Evolutionary conservation across 2,888 invertebrate genomes (phyloP).

Genomic region (Drosophila buzzatii): DNA sequence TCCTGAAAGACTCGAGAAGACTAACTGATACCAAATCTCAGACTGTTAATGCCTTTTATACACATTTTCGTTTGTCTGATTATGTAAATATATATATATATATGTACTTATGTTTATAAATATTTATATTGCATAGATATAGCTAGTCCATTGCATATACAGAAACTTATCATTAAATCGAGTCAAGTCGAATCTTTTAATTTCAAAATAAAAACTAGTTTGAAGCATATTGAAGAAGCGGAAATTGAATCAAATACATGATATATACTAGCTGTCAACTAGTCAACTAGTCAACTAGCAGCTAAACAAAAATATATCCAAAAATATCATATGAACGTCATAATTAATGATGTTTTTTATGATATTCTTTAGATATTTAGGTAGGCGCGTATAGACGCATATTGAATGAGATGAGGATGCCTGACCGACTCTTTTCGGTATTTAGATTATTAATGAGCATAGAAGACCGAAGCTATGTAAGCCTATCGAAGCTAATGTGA

Average conservation of each 20-base stretch:
- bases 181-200: slow-evolving; percentile 26
- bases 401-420: not conserved
- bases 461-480: not conserved
- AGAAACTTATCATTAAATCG: slow-evolving; percentile 25
- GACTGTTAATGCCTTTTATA: slow-evolving; percentile 39
- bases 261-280: slow-evolving; percentile 35
- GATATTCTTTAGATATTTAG: no score
- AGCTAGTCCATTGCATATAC: not conserved
- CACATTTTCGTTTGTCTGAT: slow-evolving; percentile 21
- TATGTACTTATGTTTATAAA: no score
- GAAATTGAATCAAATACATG: slow-evolving; percentile 36
- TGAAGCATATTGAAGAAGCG: slow-evolving; percentile 30
- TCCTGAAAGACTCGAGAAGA: slow-evolving; percentile 52
- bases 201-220: slow-evolving; percentile 49
- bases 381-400: no score
- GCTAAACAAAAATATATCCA: slow-evolving; percentile 2
- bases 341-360: slow-evolving; percentile 18
- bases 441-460: not conserved
- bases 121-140: not conserved
- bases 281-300: slow-evolving; percentile 23
- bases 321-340: slow-evolving; percentile 24
- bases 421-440: not conserved
- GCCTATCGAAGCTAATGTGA: not conserved
- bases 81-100: slow-evolving; percentile 46
- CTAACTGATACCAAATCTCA: slow-evolving; percentile 55